Conservation (phyloP, 2,888 invertebrate species). For the Caradrina clavipalpis region DNA sequence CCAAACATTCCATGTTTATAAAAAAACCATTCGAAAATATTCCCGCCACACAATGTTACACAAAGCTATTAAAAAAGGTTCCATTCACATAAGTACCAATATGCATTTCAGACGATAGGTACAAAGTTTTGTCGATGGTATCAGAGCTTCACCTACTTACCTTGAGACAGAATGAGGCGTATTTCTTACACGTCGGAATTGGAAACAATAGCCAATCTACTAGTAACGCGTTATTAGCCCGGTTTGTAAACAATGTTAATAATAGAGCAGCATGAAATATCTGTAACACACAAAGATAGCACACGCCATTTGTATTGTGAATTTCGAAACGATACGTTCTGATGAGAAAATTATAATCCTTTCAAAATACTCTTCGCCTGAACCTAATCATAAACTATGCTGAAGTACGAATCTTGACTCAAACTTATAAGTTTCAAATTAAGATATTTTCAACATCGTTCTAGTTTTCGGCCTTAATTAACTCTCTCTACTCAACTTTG, state of each 20-base stretch:
- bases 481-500: not conserved
- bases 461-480: not conserved
- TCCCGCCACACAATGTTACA: not conserved
- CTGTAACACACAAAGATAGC: constrained; percentile 46
- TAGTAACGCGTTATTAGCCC: constrained; percentile 78
- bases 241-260: constrained; percentile 65
- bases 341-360: constrained; percentile 8
- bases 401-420: not conserved
- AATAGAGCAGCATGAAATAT: constrained; percentile 55
- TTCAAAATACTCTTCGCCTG: not conserved
- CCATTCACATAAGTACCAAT: constrained; percentile 34
- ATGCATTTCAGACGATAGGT: constrained; percentile 42
- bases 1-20: not conserved
- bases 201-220: constrained; percentile 82
- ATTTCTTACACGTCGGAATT: constrained; percentile 72
- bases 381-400: not conserved
- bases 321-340: constrained; percentile 42
- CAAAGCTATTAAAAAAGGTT: constrained; percentile 8
- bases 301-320: constrained; percentile 41
- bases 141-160: constrained; percentile 63
- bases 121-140: constrained; percentile 52
- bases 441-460: not conserved
- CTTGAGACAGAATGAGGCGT: constrained; percentile 71
- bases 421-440: not conserved
- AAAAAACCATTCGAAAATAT: not conserved